A percentile compares a stretch with the other conserved stretches of the same genome.
These are phyloP conservation scores for Bembecia ichneumoniformis DNA, from an alignment of 2,888 invertebrate genomes.

Conservation along the genomic window DNA sequence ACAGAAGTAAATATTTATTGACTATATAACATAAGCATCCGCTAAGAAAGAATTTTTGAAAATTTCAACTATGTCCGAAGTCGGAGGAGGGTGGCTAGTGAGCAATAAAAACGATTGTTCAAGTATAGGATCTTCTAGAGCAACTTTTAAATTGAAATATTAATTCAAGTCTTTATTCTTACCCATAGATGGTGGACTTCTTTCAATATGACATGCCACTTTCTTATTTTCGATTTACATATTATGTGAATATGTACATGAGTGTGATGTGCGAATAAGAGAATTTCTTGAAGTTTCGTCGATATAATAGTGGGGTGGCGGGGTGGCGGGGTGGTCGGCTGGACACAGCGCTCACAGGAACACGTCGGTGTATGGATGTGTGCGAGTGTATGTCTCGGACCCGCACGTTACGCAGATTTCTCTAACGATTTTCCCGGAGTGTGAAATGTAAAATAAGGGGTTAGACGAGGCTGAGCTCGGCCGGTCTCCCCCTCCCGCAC, in stretches of 20 bases:
- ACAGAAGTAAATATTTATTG: too few species aligned
- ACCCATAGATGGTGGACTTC: too few species aligned
- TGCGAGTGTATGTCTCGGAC: conserved; percentile 66
- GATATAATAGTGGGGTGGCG: conserved; percentile 49
- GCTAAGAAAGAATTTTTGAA: too few species aligned
- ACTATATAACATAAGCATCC: too few species aligned
- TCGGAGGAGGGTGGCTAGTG: too few species aligned
- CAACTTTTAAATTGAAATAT: too few species aligned
- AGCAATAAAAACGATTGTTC: too few species aligned
- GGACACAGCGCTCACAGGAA: conserved; percentile 27
- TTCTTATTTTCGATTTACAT: conserved; percentile 31
- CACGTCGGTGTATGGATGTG: conserved; percentile 12
- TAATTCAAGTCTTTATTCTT: too few species aligned
- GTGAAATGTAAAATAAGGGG: conserved; percentile 74
- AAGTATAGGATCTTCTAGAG: too few species aligned
- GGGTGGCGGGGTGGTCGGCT: conserved; percentile 32
- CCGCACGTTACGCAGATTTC: conserved; percentile 71
- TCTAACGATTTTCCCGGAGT: conserved; percentile 73
- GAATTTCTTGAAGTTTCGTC: conserved; percentile 70
- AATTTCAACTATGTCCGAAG: too few species aligned
- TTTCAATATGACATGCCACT: too few species aligned
- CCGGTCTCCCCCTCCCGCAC: conserved; percentile 29
- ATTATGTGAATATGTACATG: conserved; percentile 40
- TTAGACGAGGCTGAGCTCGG: conserved; percentile 59
- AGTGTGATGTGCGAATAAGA: conserved; percentile 40